Percentiles rank a stretch among this genome's conserved stretches.
phyloP scores from a whole-genome alignment of 1,140 invertebrate species.

The Gryllus bimaculatus region DNA sequence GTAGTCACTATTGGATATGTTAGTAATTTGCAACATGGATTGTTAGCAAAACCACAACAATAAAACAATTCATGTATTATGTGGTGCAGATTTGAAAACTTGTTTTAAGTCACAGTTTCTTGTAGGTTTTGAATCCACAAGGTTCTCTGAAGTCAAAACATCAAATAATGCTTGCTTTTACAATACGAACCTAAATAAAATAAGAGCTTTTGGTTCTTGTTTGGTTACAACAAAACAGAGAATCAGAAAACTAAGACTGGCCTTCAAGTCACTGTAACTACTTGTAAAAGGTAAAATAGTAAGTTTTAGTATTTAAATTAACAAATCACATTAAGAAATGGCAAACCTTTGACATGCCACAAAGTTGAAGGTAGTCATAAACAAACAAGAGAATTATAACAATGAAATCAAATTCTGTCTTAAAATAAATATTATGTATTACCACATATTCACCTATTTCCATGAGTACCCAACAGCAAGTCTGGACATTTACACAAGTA shows the following conservation, averaged over 20 bases:
- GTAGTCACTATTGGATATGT: neutral
- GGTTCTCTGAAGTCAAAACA: too few species aligned
- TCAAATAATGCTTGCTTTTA: too few species aligned
- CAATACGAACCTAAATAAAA: too few species aligned
- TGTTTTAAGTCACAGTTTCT: too few species aligned
- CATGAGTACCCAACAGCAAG: neutral
- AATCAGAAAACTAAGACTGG: too few species aligned
- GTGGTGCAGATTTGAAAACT: too few species aligned
- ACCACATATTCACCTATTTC: neutral
- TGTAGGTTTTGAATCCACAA: too few species aligned
- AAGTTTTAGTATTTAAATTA: neutral
- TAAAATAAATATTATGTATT: neutral
- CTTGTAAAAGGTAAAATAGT: too few species aligned
- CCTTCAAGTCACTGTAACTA: too few species aligned
- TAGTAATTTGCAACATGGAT: neutral
- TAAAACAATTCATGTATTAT: neutral
- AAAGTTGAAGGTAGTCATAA: neutral
- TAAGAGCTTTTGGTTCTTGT: too few species aligned
- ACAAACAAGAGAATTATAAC: neutral
- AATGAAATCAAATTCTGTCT: neutral
- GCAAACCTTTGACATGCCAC: neutral
- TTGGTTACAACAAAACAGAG: too few species aligned
- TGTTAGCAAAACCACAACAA: constrained; percentile 2
- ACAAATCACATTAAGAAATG: neutral
- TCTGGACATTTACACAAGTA: neutral